These are phyloP conservation scores for Agrenia bidenticulata DNA, from an alignment of 2,888 invertebrate species.

Conservation along the genomic window DNA sequence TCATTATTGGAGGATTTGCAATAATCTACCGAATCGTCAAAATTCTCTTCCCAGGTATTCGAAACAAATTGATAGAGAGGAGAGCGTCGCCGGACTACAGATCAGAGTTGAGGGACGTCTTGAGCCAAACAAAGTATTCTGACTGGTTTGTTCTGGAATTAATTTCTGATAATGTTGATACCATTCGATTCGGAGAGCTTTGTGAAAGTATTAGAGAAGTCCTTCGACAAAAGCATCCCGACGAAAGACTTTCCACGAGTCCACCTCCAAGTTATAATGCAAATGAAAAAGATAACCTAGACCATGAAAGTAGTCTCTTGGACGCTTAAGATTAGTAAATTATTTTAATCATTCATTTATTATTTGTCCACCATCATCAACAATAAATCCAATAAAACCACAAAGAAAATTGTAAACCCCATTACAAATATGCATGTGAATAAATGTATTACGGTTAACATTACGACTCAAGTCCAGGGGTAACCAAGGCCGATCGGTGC, in stretches of 20 bases:
- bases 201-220: constrained; percentile 31
- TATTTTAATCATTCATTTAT: not conserved
- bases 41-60: constrained; percentile 38
- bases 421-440: too few relatives aligned
- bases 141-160: constrained; percentile 52
- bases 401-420: too few relatives aligned
- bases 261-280: constrained; percentile 37
- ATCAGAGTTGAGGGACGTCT: constrained; percentile 9
- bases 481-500: too few relatives aligned
- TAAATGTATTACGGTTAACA: too few relatives aligned
- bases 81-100: constrained; percentile 25
- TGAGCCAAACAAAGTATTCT: constrained; percentile 33
- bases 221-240: constrained; percentile 21
- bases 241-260: constrained; percentile 26
- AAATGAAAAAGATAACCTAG: constrained; percentile 26
- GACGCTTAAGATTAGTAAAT: not conserved
- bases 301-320: not conserved
- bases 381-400: too few relatives aligned
- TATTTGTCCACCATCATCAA: too few relatives aligned
- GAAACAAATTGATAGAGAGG: constrained; percentile 32
- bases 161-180: constrained; percentile 43
- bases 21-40: constrained; percentile 51
- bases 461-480: too few relatives aligned
- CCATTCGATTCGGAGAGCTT: constrained; percentile 40
- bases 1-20: constrained; percentile 48